Base-by-base conservation (phyloP, 2,888 invertebrate genomes). In the Campoletis raptor region DNA sequence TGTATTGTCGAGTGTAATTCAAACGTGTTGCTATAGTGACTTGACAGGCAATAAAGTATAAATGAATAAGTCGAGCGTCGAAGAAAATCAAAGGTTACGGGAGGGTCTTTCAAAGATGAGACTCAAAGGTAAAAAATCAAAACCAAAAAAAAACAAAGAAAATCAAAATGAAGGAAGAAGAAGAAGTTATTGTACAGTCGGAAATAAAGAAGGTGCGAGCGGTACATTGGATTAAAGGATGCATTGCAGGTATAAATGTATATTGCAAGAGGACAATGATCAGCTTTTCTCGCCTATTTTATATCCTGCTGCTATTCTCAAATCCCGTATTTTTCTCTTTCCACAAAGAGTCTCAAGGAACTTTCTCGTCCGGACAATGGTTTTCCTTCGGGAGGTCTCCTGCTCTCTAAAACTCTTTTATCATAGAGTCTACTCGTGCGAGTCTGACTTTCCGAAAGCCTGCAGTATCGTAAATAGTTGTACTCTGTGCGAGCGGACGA, bases 401-500 rank as follows among this genome's bases (percentile, higher is more conserved):
- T 42, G 18, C 24, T 15, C 66, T 77, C 57, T 64, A 57, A 57
- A 72, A 80, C 54, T 74, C 52, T 72, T 85, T 76, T 83, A 66
- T 76, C 70, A 83, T 81, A 72, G 83, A n/a, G 72, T 78, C 69
- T 30, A 24, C 24, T 42, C 57, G 40, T 5, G n/a, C 30, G 64
- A 48, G 72, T 72, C 15, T 10, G 10, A 24, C 45, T 45, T 69
- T 18, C 54, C 37, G 57, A 67, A 57, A 69, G 57, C 36, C 54
- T 1, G 30, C 3, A 21, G 9, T 37, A 72, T 78, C 81, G 86
- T 86, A 83, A 86, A 86, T 83, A 79, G 74, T 61, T 57, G 52
- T 30, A 74, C 40, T 72, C 66, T 81, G 30, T 64, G 15, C 10
- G 3, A 3, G 45, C 21, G 7, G 21, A 69, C 40, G n/a, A 40